These are phyloP conservation scores for Hypomecis punctinalis DNA, from an alignment of 2,888 invertebrate genomes.

Conservation along the genomic window DNA sequence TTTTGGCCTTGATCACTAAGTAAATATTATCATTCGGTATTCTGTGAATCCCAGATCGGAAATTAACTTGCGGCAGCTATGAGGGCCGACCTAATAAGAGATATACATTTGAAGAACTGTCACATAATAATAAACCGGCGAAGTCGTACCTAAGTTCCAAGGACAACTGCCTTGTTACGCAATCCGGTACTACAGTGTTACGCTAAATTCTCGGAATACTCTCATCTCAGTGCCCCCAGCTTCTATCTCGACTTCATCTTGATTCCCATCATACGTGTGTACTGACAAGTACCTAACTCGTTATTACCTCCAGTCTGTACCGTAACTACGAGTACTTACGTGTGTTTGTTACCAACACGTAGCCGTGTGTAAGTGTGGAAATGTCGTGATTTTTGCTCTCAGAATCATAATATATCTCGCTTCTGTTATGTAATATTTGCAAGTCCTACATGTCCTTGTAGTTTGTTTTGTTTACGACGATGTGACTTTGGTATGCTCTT, in stretches of 20 bases:
- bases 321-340: constrained; percentile 4
- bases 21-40: no score
- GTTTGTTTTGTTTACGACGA: no score
- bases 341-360: constrained; percentile 3
- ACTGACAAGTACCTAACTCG: no score
- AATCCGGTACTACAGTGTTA: not conserved
- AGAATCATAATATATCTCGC: constrained; percentile 11
- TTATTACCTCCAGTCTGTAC: not conserved
- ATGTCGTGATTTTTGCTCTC: constrained; percentile 2
- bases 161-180: not conserved
- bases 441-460: not conserved
- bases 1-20: no score
- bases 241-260: not conserved
- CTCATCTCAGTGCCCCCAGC: no score
- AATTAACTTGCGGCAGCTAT: no score
- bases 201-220: not conserved
- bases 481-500: no score
- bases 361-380: not conserved
- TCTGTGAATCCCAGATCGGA: no score
- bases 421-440: not conserved
- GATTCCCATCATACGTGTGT: not conserved
- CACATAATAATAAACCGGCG: no score
- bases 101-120: no score
- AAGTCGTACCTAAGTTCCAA: no score
- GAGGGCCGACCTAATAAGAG: no score